Percentiles rank a stretch among this genome's conserved stretches.
phyloP scores from a whole-genome alignment of 2,113 vertebrate genomes.

The Equus przewalskii region DNA sequence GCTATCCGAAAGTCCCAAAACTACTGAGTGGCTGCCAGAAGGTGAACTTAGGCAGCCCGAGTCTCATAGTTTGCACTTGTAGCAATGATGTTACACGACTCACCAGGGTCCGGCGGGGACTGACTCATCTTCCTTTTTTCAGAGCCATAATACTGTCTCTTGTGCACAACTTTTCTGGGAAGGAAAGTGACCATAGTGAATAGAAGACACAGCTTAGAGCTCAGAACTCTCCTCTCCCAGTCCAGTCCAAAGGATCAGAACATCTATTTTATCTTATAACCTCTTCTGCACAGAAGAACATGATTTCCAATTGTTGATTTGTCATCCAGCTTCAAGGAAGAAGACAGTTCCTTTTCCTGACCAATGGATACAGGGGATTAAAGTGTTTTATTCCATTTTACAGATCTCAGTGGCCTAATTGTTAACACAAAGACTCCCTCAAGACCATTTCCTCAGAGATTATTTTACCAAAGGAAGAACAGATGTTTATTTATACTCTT shows the following conservation, averaged over 20 bases:
- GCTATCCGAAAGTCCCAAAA: not conserved
- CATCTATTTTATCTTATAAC: not conserved
- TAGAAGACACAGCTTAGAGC: not conserved
- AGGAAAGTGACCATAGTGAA: not conserved
- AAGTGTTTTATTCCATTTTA: not conserved
- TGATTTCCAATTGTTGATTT: not conserved
- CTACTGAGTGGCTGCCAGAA: not conserved
- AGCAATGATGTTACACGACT: not conserved
- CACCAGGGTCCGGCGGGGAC: not conserved
- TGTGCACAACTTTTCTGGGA: not conserved
- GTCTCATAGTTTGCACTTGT: not conserved
- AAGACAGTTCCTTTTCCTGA: not conserved
- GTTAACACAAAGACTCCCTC: constrained; percentile 9
- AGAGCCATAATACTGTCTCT: not conserved
- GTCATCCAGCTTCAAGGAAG: not conserved
- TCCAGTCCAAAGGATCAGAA: not conserved
- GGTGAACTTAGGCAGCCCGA: not conserved
- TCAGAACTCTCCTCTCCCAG: not conserved
- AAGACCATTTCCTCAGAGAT: constrained; percentile 48
- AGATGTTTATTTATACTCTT: not conserved
- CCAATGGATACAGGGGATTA: not conserved
- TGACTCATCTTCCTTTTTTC: not conserved
- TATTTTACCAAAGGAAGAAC: not conserved
- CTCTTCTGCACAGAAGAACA: not conserved
- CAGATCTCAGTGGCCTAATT: not conserved